These are phyloP conservation scores for Olivierus martensii DNA, from an alignment of 1,140 invertebrate species.

Conservation along the genomic window DNA sequence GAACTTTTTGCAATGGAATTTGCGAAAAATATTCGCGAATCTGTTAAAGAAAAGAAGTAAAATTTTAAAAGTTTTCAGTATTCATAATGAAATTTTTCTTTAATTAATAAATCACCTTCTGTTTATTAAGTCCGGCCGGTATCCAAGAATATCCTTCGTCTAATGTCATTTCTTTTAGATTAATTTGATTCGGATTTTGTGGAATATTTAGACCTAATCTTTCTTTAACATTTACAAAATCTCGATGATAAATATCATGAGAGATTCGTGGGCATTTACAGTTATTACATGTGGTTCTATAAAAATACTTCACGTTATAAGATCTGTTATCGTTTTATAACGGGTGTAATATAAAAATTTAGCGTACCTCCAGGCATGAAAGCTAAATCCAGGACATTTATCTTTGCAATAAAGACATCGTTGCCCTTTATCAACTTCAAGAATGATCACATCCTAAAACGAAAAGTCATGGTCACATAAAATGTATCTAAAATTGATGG, in stretches of 20 bases:
- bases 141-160: conserved; percentile 58
- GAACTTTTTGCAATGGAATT: conserved; percentile 59
- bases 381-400: conserved; percentile 57
- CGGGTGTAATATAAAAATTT: too few species aligned
- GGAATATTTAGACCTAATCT: conserved; percentile 52
- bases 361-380: conserved; percentile 67
- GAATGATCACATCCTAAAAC: conserved; percentile 57
- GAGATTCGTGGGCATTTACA: conserved; percentile 74
- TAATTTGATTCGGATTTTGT: conserved; percentile 18
- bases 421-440: conserved; percentile 66
- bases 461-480: background rate
- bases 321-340: too few species aligned
- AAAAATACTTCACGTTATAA: too few species aligned
- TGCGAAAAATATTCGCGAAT: conserved; percentile 56
- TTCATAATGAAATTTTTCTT: too few species aligned
- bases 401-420: conserved; percentile 64
- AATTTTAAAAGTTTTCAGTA: too few species aligned
- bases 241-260: conserved; percentile 77
- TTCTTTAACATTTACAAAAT: conserved; percentile 64
- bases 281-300: conserved; percentile 67
- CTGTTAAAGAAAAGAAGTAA: too few species aligned
- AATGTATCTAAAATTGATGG: too few species aligned
- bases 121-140: conserved; percentile 53
- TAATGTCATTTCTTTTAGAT: conserved; percentile 19
- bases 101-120: conserved; percentile 34